phyloP scores from a whole-genome alignment of 2,888 invertebrate species.

The Hirtodrosophila duncani region DNA sequence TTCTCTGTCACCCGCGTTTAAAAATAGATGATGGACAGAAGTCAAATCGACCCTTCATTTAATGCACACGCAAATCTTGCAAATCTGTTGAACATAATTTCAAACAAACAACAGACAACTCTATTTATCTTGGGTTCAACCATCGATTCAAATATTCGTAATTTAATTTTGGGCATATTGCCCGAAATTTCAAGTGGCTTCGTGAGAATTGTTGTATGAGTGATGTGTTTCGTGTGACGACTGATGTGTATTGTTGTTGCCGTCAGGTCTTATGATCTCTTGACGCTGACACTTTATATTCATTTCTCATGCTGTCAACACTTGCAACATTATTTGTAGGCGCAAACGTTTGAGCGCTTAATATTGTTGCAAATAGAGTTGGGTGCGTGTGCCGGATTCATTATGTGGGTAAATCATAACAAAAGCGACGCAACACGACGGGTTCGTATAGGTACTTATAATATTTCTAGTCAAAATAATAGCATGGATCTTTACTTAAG shows the following conservation, averaged over 20 bases:
- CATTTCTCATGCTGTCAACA: slow-evolving; percentile 50
- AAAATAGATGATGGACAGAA: no score
- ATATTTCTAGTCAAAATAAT: no score
- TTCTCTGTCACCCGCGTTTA: no score
- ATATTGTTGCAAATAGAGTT: no score
- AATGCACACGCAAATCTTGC: slow-evolving; percentile 43
- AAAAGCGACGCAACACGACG: no score
- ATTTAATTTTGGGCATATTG: slow-evolving; percentile 48
- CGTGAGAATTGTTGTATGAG: slow-evolving; percentile 10
- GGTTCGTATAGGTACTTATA: no score
- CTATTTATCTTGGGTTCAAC: slow-evolving; percentile 50
- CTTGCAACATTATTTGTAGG: slow-evolving; percentile 14
- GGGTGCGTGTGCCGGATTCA: no score
- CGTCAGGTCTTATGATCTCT: slow-evolving; percentile 26
- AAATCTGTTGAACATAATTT: slow-evolving; percentile 44
- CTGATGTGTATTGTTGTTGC: slow-evolving; percentile 29
- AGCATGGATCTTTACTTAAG: no score
- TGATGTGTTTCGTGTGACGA: slow-evolving; percentile 18
- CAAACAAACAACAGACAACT: slow-evolving; percentile 34
- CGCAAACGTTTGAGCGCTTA: no score
- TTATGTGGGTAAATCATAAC: no score
- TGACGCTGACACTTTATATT: slow-evolving; percentile 35
- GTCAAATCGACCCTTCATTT: slow-evolving; percentile 23
- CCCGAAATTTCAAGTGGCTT: slow-evolving; percentile 34
- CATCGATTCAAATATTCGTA: slow-evolving; percentile 14